Percentiles rank a stretch among this genome's conserved stretches.
These are phyloP conservation scores for Pheosia tremula DNA, from an alignment of 2,888 invertebrate species.

Conservation along the genomic window DNA sequence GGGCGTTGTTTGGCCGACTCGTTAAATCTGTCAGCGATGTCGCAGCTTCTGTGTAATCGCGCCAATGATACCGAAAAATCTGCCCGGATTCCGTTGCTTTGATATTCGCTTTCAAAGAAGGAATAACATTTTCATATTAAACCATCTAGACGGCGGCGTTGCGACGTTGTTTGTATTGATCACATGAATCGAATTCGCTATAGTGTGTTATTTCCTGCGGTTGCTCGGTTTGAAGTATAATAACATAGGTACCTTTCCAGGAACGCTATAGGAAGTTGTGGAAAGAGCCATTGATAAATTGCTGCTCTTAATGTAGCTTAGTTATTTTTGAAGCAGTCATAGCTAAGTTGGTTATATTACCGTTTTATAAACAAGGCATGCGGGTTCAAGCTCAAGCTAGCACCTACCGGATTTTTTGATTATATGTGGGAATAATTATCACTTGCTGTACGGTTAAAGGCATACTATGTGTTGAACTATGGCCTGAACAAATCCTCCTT, in stretches of 20 bases:
- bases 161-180: conserved; percentile 14
- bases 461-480: no score
- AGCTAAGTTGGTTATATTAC: no score
- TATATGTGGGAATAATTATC: no score
- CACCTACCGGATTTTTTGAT: no score
- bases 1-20: conserved; percentile 71
- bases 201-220: conserved; percentile 3
- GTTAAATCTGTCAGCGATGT: conserved; percentile 75
- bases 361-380: no score
- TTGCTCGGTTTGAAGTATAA: neutral
- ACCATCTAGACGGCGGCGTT: conserved; percentile 27
- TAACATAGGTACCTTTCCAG: neutral
- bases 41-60: conserved; percentile 79
- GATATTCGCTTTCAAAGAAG: conserved; percentile 74
- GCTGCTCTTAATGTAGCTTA: neutral
- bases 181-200: conserved; percentile 10
- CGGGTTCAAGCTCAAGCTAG: no score
- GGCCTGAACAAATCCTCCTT: no score
- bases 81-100: conserved; percentile 71
- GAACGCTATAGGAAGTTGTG: neutral
- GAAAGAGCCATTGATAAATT: neutral
- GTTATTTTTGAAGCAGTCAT: neutral
- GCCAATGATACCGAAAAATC: conserved; percentile 78
- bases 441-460: no score
- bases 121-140: conserved; percentile 69